phyloP scores from a whole-genome alignment of 2,888 invertebrate genomes.

The Rapana venosa region DNA sequence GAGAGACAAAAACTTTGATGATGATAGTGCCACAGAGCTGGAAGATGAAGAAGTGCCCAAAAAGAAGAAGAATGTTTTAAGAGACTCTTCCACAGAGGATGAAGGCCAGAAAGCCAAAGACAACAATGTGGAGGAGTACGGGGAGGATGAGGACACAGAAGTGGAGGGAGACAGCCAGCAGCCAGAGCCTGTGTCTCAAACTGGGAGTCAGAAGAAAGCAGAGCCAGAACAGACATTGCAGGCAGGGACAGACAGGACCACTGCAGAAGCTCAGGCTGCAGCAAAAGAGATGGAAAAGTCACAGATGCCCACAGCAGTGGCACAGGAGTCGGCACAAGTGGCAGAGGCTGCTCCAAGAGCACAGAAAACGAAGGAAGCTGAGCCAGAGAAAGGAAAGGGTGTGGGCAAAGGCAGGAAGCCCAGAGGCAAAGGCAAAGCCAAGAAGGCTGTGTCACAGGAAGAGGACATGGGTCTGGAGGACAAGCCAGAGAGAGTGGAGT shows the following conservation, averaged over 20 bases:
- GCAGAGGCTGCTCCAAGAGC: not conserved
- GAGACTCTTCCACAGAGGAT: conserved; percentile 37
- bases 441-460: conserved; percentile 11
- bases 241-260: not conserved
- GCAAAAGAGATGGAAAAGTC: no score
- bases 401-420: not conserved
- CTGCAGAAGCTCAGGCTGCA: no score
- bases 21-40: conserved; percentile 43
- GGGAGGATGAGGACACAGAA: conserved; percentile 52
- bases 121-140: conserved; percentile 26
- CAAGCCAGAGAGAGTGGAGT: conserved; percentile 28
- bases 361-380: not conserved
- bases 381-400: not conserved
- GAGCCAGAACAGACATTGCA: conserved; percentile 19
- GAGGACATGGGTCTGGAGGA: conserved; percentile 1
- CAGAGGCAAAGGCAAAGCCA: conserved; percentile 22
- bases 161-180: conserved; percentile 42
- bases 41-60: conserved; percentile 45
- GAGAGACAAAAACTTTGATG: conserved; percentile 38
- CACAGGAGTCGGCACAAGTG: not conserved
- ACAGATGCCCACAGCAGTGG: not conserved
- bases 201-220: not conserved
- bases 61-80: conserved; percentile 37
- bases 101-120: conserved; percentile 39
- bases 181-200: not conserved